phyloP scores from a whole-genome alignment of 2,888 invertebrate genomes.

The Ypsolopha scabrella region DNA sequence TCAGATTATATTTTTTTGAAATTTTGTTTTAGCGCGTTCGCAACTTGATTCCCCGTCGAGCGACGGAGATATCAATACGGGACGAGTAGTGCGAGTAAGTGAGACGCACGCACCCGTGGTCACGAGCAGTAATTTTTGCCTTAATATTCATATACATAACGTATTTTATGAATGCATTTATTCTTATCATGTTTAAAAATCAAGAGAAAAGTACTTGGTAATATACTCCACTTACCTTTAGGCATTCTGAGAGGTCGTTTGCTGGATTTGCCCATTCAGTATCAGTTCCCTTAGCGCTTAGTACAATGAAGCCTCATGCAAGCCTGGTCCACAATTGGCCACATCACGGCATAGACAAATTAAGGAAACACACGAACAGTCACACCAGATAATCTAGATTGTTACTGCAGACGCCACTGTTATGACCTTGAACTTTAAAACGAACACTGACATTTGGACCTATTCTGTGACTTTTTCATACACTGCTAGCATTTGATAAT shows the following conservation, averaged over 20 bases:
- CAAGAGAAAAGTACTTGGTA: background rate
- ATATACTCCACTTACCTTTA: slow-evolving; percentile 34
- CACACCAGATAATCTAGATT: slow-evolving; percentile 13
- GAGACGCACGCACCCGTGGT: too few relatives aligned
- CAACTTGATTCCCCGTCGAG: too few relatives aligned
- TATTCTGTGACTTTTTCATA: background rate
- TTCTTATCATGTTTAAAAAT: too few relatives aligned
- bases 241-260: slow-evolving; percentile 31
- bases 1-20: too few relatives aligned
- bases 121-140: too few relatives aligned
- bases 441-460: too few relatives aligned
- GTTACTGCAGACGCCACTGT: background rate
- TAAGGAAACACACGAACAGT: slow-evolving; percentile 20
- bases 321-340: slow-evolving; percentile 20
- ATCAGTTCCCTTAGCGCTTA: slow-evolving; percentile 23
- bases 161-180: too few relatives aligned
- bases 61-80: too few relatives aligned
- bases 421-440: background rate
- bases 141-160: too few relatives aligned
- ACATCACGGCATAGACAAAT: slow-evolving; percentile 29
- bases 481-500: too few relatives aligned
- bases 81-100: too few relatives aligned
- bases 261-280: background rate
- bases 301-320: slow-evolving; percentile 29
- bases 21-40: too few relatives aligned